Percentiles rank a stretch among this genome's conserved stretches.
Conservation (phyloP, 2,888 invertebrate genomes). For the Cactoblastis cactorum region DNA sequence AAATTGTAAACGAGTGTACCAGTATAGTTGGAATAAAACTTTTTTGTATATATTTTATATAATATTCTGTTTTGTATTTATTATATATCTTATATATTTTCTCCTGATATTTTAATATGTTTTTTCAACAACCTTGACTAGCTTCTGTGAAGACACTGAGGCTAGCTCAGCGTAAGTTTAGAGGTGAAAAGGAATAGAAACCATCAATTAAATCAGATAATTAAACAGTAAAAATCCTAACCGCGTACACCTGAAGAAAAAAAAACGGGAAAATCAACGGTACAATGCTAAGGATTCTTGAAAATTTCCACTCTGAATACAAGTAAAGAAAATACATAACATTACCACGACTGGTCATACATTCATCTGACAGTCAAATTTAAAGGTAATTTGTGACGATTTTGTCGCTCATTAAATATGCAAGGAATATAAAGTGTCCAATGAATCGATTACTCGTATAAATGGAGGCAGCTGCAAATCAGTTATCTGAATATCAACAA, state of each 20-base stretch:
- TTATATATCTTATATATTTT: too few species aligned
- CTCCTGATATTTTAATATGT: too few species aligned
- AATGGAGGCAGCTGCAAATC: conserved; percentile 52
- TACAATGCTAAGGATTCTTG: conserved; percentile 18
- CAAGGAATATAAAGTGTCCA: conserved; percentile 74
- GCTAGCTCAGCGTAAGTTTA: too few species aligned
- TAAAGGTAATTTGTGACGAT: conserved; percentile 76
- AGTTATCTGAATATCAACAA: conserved; percentile 63
- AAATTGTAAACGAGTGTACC: too few species aligned
- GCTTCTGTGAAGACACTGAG: too few species aligned
- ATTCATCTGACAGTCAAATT: conserved; percentile 76
- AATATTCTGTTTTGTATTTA: too few species aligned
- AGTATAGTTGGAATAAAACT: too few species aligned
- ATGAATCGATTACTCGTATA: conserved; percentile 45
- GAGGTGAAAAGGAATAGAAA: too few species aligned
- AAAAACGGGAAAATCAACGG: neutral
- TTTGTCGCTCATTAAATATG: conserved; percentile 76
- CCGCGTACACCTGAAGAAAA: neutral
- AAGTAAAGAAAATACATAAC: conserved; percentile 31
- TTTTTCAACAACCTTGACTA: too few species aligned
- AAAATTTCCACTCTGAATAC: conserved; percentile 58
- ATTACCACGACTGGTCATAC: conserved; percentile 50
- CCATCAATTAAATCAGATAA: too few species aligned
- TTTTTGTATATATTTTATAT: too few species aligned
- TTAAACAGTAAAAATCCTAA: too few species aligned